Base-by-base conservation (phyloP, 2,113 vertebrate genomes). In the Nannospalax galili region DNA sequence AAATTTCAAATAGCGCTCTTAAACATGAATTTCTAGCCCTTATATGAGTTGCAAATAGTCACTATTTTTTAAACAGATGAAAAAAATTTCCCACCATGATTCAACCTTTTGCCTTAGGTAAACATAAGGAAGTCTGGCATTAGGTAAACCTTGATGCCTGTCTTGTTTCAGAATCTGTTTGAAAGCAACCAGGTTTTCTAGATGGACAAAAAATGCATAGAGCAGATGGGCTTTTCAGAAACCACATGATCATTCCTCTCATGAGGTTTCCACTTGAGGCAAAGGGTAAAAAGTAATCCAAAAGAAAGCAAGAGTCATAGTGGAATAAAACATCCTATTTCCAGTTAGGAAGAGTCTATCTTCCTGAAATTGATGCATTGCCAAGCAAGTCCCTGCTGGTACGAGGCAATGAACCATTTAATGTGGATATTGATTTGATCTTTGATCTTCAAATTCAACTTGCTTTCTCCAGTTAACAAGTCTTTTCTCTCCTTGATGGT, bases 71-170 rank as follows among this genome's bases (percentile, higher is more conserved):
- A 79, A 84, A 84, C 48, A 92, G 72, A 74, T 94, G 62, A 72
- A 95, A 91, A n/a, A 85, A 12, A 88, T 94, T 78, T 78, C 48
- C 37, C 8, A 8, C 30, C 75, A 70, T 65, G 62, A 62, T 35
- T 93, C 24, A 94, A 91, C 37, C 52, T 93, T 93, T 88, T 96
- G 87, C 93, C 73, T 89, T 95, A 65, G 40, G 58, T 88, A 93
- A 81, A 75, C 60, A n/a, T n/a, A 42, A 88, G 7, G 16, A 77
- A 65, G 56, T 12, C 58, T 93, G 67, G n/a, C n/a, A 86, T 84
- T 60, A 80, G 42, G 58, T 93, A 93, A 95, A 88, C 42, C 62
- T 81, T 11, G 60, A 65, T 88, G 67, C 26, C 45, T 95, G 62
- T 81, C 60, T 85, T 88, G 22, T 91, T 88, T 93, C 52, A 94